These are phyloP conservation scores for Aphodius sticticus DNA, from an alignment of 2,888 invertebrate species.

Conservation along the genomic window DNA sequence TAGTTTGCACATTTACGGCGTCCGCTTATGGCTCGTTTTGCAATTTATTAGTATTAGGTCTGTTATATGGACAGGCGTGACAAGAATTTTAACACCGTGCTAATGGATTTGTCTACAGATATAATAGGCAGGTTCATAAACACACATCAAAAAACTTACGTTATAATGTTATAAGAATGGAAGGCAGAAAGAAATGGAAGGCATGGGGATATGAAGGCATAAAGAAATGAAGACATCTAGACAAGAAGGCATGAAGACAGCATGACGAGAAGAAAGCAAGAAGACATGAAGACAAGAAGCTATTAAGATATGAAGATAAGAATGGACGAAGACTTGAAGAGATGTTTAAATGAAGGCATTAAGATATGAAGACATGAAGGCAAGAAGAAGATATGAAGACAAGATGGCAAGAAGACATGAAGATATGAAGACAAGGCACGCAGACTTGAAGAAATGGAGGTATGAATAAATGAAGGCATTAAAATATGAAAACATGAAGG, in stretches of 20 bases:
- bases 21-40: too few relatives aligned
- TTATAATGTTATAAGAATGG: neutral
- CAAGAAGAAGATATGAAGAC: neutral
- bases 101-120: too few relatives aligned
- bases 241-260: neutral
- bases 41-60: too few relatives aligned
- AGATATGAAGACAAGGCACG: neutral
- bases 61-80: too few relatives aligned
- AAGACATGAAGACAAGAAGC: neutral
- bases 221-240: neutral
- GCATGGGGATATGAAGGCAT: neutral
- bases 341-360: neutral
- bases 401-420: neutral
- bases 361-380: neutral
- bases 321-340: neutral
- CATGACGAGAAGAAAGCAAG: neutral
- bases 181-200: neutral
- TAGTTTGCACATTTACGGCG: too few relatives aligned
- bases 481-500: neutral
- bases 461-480: neutral
- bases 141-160: too few relatives aligned
- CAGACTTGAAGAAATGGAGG: neutral
- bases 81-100: too few relatives aligned
- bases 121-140: too few relatives aligned
- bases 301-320: neutral